Evolutionary conservation across 1,140 invertebrate species (phyloP), one percentile per base, ranked within the genome.

Genomic region (Aphaenogaster ashmeadi): DNA sequence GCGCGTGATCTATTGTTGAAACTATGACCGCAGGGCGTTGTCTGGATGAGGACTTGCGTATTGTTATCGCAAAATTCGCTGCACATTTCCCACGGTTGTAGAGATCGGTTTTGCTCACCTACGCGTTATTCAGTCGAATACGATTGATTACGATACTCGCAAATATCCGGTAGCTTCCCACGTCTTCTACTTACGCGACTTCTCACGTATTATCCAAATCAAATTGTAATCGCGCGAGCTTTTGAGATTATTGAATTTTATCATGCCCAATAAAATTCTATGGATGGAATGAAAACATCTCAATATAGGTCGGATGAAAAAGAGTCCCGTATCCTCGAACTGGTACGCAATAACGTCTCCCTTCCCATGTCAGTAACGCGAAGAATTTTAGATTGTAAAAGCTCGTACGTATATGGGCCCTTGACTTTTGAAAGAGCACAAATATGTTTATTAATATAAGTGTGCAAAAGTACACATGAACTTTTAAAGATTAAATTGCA

Each of bases 181-280:
- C 27, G 58, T 21, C 9, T 44, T 33, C 21, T 36, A 18, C 38
- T 47, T 38, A 5, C n/a, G n/a, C 18, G 15, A 33, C 15, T 44
- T 62, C 27, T 79, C 27, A 8, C 18, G 9, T 41, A 38, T 78
- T 62, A 62, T 78, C 2, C 38, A 9, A 66, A 36, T 64, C 27
- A 58, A 79, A 67, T 67, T 38, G 13, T 33, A 62, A 62, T 80
- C 18, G 38, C 27, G n/a, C 3, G 9, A 80, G 38, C 18, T 27
- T 1, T 7, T 5, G 33, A 52, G 47, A 80, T 80, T 67, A 52
- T 80, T 58, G 27, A 38, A 21, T 58, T 77, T 58, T 58, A 58
- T 52, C 11, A 4, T 15, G 7, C 6, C 11, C 18, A 38, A 80
- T 67, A 52, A 52, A 47, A 47, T 66, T 36, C 33, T 15, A 0